A percentile compares a stretch with the other conserved stretches of the same genome.
phyloP scores from a whole-genome alignment of 2,888 invertebrate species.

The Sminthurinus aureus region DNA sequence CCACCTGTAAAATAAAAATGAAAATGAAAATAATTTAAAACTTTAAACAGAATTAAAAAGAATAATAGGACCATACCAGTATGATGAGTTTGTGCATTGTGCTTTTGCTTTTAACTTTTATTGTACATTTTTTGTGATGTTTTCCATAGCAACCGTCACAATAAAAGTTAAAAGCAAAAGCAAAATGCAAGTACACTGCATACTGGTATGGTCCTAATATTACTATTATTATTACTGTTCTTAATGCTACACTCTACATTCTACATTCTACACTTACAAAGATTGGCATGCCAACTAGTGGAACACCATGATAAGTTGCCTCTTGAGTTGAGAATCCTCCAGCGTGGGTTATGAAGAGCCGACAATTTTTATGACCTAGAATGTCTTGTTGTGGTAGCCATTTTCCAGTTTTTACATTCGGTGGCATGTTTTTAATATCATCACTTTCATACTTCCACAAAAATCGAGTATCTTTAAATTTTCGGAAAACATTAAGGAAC shows the following conservation, averaged over 20 bases:
- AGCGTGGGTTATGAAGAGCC: not conserved
- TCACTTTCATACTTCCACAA: conserved; percentile 41
- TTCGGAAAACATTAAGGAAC: conserved; percentile 25
- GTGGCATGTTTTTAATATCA: conserved; percentile 8
- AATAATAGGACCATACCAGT: too few relatives aligned
- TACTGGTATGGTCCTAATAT: too few relatives aligned
- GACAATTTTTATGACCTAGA: conserved; percentile 11
- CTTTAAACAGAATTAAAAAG: not conserved
- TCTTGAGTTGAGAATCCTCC: conserved; percentile 8
- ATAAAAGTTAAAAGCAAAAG: too few relatives aligned
- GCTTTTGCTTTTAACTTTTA: too few relatives aligned
- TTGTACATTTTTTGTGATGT: too few relatives aligned
- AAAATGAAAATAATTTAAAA: not conserved
- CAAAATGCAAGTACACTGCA: too few relatives aligned
- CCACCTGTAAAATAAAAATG: not conserved
- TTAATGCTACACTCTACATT: too few relatives aligned
- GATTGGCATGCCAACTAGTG: not conserved
- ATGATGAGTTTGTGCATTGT: too few relatives aligned
- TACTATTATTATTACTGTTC: too few relatives aligned
- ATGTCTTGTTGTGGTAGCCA: conserved; percentile 32
- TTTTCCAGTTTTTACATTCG: conserved; percentile 31
- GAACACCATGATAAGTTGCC: not conserved
- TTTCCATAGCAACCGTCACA: too few relatives aligned
- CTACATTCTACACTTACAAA: too few relatives aligned
- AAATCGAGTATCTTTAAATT: conserved; percentile 31